Percentiles rank a stretch among this genome's conserved stretches.
Evolutionary conservation across 2,797 vertebrate species (phyloP).

Genomic region (Enteromius afrohamiltoni): DNA sequence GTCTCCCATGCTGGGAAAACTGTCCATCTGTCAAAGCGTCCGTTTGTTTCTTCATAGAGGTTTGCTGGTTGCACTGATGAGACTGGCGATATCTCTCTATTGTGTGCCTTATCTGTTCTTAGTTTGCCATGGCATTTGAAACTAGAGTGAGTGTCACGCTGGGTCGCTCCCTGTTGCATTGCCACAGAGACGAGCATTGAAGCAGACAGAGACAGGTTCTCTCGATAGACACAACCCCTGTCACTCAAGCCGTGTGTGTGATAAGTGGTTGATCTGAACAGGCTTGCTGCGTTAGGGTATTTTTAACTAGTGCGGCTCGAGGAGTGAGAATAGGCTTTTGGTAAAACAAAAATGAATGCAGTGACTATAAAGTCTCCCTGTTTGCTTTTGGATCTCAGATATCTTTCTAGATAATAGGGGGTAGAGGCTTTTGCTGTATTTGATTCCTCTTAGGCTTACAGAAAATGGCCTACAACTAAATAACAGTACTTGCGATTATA

Average conservation of each 20-base stretch:
- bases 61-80: constrained; percentile 35
- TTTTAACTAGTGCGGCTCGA: constrained; percentile 18
- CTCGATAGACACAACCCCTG: constrained; percentile 39
- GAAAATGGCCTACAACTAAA: constrained; percentile 47
- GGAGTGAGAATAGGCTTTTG: constrained; percentile 18
- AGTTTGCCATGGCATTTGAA: constrained; percentile 51
- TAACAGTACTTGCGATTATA: constrained; percentile 49
- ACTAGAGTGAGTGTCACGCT: constrained; percentile 30
- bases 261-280: constrained; percentile 11
- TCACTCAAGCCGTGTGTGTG: constrained; percentile 46
- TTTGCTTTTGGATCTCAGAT: constrained; percentile 31
- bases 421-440: constrained; percentile 31
- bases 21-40: constrained; percentile 32
- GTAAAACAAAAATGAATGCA: constrained; percentile 29
- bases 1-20: background rate
- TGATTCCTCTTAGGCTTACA: constrained; percentile 38
- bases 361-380: constrained; percentile 11
- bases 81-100: constrained; percentile 43
- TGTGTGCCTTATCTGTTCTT: constrained; percentile 46
- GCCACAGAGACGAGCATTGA: constrained; percentile 25
- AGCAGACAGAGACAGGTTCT: constrained; percentile 41
- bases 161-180: constrained; percentile 26
- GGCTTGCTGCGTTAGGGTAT: background rate
- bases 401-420: constrained; percentile 28
- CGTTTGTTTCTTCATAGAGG: constrained; percentile 1